Evolutionary conservation across 2,888 invertebrate genomes (phyloP).

Genomic region (Plutella xylostella): DNA sequence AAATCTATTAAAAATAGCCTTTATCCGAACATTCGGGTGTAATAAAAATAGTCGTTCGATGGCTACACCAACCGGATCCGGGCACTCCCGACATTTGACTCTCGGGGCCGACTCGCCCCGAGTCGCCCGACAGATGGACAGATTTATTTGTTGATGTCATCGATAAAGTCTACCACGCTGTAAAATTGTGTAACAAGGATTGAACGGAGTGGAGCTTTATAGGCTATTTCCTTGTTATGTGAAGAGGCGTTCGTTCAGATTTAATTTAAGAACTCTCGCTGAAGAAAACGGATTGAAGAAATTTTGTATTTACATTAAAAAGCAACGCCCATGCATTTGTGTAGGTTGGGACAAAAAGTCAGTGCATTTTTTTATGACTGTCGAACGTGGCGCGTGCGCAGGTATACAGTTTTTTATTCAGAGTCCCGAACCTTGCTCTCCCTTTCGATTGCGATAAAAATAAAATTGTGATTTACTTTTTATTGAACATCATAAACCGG

Average conservation of each 20-base stretch:
- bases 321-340: too few species aligned
- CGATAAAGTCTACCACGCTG: conserved; percentile 21
- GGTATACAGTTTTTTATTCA: conserved; percentile 7
- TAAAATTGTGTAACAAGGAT: too few species aligned
- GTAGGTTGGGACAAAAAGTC: too few species aligned
- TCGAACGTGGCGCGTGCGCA: conserved; percentile 11
- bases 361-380: too few species aligned
- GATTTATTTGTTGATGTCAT: conserved; percentile 60
- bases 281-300: too few species aligned
- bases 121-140: conserved; percentile 29
- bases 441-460: conserved; percentile 5
- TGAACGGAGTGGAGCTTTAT: too few species aligned
- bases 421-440: neutral
- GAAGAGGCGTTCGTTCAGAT: too few species aligned
- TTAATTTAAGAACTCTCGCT: too few species aligned
- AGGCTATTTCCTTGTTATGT: too few species aligned
- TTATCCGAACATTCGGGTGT: conserved; percentile 38
- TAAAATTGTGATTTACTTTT: too few species aligned
- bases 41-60: conserved; percentile 61
- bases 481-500: too few species aligned
- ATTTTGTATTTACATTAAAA: too few species aligned
- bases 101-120: conserved; percentile 22
- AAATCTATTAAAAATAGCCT: conserved; percentile 34
- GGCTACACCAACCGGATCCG: conserved; percentile 58
- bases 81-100: conserved; percentile 42